Evolutionary conservation across 2,113 vertebrate genomes (phyloP).

Genomic region (Orycteropus afer): DNA sequence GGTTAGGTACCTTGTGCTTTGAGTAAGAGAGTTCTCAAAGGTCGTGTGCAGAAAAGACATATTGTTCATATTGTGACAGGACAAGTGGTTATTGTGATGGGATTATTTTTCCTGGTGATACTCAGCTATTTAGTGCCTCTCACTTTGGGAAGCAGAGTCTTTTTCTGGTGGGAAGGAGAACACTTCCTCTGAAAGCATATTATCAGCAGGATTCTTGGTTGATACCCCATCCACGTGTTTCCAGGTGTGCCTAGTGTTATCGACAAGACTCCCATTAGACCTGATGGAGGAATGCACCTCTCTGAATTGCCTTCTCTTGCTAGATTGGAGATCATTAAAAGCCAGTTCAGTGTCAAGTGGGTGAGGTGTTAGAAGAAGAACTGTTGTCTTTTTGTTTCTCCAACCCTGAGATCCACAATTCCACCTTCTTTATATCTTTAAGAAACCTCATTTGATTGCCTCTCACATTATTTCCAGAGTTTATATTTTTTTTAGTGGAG

Average conservation of each 20-base stretch:
- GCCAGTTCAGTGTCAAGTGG: accelerated
- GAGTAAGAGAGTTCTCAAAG: neutral
- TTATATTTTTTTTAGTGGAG: neutral
- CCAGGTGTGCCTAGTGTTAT: neutral
- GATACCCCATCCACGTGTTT: neutral
- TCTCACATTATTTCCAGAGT: neutral
- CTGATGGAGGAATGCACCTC: neutral
- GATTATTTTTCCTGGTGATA: neutral
- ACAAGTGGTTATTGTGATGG: accelerated
- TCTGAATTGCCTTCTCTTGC: neutral
- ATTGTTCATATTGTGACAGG: too few relatives aligned
- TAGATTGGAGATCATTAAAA: neutral
- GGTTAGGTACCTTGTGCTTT: neutral
- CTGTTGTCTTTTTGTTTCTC: neutral
- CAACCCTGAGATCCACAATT: neutral
- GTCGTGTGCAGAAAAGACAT: neutral
- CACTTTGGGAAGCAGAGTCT: neutral
- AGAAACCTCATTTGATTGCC: neutral
- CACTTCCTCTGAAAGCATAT: neutral
- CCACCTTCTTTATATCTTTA: neutral
- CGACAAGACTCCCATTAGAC: neutral
- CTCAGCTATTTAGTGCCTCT: neutral
- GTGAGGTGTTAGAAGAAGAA: neutral
- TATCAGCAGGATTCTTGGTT: neutral
- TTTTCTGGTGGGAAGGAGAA: neutral